Conservation (phyloP, 2,113 vertebrate species). For the Sturnira hondurensis region DNA sequence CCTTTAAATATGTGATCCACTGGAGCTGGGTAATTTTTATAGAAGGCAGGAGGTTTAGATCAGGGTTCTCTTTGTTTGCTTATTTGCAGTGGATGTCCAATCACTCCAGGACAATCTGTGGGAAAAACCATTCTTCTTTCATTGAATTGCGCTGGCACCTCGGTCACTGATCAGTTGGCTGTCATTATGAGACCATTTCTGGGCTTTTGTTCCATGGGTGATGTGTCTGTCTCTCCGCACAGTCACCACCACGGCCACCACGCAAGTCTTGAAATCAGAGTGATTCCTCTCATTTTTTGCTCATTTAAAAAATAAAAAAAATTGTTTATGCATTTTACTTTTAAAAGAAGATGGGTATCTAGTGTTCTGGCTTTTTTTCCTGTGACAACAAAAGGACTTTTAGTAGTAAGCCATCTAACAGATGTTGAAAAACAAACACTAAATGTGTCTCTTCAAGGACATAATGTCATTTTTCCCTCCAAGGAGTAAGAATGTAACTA, state of each 20-base stretch:
- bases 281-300: background rate
- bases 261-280: background rate
- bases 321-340: background rate
- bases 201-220: background rate
- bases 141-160: background rate
- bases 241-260: background rate
- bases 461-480: background rate
- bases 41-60: background rate
- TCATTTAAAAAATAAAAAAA: background rate
- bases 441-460: background rate
- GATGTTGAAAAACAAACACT: background rate
- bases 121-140: background rate
- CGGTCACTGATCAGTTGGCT: background rate
- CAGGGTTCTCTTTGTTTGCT: background rate
- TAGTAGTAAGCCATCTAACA: background rate
- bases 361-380: background rate
- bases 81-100: background rate
- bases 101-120: background rate
- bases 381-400: background rate
- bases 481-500: background rate
- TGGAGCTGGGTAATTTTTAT: slow-evolving; percentile 8
- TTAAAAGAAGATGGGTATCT: background rate
- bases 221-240: background rate
- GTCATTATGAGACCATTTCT: background rate
- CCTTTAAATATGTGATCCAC: background rate